Evolutionary conservation across 2,888 invertebrate species (phyloP).

Genomic region (Euplexia lucipara): DNA sequence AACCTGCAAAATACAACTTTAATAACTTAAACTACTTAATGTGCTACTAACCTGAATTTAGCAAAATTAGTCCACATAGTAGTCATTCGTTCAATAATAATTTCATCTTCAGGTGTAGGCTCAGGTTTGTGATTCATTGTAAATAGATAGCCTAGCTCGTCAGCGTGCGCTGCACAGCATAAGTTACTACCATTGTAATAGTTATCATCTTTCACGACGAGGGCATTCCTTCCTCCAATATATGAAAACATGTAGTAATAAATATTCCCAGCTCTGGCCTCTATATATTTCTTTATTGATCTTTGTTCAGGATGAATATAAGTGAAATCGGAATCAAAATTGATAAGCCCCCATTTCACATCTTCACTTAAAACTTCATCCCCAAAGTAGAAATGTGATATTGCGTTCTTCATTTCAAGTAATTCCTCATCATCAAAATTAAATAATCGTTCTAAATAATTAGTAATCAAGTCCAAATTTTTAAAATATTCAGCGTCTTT

Average conservation of each 20-base stretch:
- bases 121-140: conserved; percentile 51
- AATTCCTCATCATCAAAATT: conserved; percentile 58
- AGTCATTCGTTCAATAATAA: conserved; percentile 76
- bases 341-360: conserved; percentile 60
- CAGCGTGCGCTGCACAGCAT: conserved; percentile 72
- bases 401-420: conserved; percentile 59
- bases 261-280: conserved; percentile 65
- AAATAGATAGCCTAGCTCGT: conserved; percentile 79
- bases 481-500: conserved; percentile 59
- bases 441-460: conserved; percentile 58
- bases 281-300: conserved; percentile 69
- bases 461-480: conserved; percentile 61
- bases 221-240: conserved; percentile 52
- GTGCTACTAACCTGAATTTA: conserved; percentile 75
- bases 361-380: conserved; percentile 66
- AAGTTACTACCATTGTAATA: not conserved
- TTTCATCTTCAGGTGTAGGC: conserved; percentile 68
- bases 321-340: conserved; percentile 75
- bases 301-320: conserved; percentile 73
- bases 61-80: conserved; percentile 83
- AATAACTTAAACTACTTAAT: not conserved
- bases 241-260: conserved; percentile 79
- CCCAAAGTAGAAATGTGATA: conserved; percentile 75
- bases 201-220: conserved; percentile 60
- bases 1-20: not conserved